Evolutionary conservation across 1,140 invertebrate genomes (phyloP), one percentile per base, ranked within the genome.

Genomic region (Leptinotarsa texana): DNA sequence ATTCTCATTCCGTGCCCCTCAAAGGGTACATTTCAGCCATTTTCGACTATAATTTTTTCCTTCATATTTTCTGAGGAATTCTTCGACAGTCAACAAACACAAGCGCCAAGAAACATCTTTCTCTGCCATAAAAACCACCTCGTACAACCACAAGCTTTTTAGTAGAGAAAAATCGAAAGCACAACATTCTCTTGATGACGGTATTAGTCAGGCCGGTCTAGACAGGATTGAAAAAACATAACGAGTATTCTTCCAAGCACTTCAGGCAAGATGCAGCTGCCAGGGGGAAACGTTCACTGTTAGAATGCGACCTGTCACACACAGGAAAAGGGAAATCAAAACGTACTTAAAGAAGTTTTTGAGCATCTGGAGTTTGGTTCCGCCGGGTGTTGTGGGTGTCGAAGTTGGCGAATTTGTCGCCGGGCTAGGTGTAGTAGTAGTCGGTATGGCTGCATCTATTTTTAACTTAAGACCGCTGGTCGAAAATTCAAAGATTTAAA

Each of bases 311-410:
- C n/a, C n/a, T 18, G 48, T 47, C 69, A 70, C 47, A 70, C 69
- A 70, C 5, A 70, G n/a, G n/a, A 5, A 57, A n/a, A 15, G 15
- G 51, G 15, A 57, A 57, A 57, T 42, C 17, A 17, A 18, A 68
- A 65, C 82, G 80, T 91, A 96, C 94, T 96, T 96, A 93, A 96
- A 96, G 90, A 95, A 96, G 90, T 95, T 96, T 89, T 96, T 96
- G 91, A 96, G 95, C 88, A 96, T 94, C 89, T 94, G 94, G 85
- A 94, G 90, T 86, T 93, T 94, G 84, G 90, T 92, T 79, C 88
- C 88, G 78, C 88, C 87, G 70, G 89, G 88, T 73, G 90, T 88
- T 72, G 88, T 89, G 33, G 89, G 88, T 74, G 88, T 89, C 74
- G 88, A 86, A 48, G 74, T 72, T 63, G 74, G 33, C 79, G 87